A percentile compares a stretch with the other conserved stretches of the same genome.
Evolutionary conservation across 2,888 invertebrate genomes (phyloP).

Genomic region (Dastarcus helophoroides): DNA sequence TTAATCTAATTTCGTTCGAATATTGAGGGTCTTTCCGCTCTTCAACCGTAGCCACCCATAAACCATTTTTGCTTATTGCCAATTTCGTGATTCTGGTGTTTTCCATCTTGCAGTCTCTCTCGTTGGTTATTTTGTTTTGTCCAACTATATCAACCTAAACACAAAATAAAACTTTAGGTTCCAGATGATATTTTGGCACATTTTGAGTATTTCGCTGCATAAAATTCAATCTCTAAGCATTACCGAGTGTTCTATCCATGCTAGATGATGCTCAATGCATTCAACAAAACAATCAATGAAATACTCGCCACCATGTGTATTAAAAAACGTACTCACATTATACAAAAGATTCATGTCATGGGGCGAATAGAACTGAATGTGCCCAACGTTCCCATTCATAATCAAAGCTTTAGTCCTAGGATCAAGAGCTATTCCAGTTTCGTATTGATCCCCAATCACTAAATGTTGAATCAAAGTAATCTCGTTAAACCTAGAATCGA

Average conservation of each 20-base stretch:
- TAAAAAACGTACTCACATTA: slow-evolving; percentile 45
- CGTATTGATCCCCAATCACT: slow-evolving; percentile 48
- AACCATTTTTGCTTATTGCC: slow-evolving; percentile 52
- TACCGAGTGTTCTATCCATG: slow-evolving; percentile 5
- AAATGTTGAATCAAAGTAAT: slow-evolving; percentile 56
- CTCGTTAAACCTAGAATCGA: slow-evolving; percentile 42
- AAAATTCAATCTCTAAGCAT: too few relatives aligned
- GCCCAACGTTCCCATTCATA: slow-evolving; percentile 60
- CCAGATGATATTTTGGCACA: too few relatives aligned
- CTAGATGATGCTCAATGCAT: too few relatives aligned
- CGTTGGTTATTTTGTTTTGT: slow-evolving; percentile 57
- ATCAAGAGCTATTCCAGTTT: slow-evolving; percentile 47
- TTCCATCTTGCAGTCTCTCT: slow-evolving; percentile 45
- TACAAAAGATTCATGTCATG: slow-evolving; percentile 53
- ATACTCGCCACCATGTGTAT: too few relatives aligned
- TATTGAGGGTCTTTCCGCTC: slow-evolving; percentile 44
- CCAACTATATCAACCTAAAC: slow-evolving; percentile 57
- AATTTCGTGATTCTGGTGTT: slow-evolving; percentile 55
- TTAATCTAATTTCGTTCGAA: slow-evolving; percentile 51
- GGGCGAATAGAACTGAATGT: slow-evolving; percentile 63
- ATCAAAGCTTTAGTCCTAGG: slow-evolving; percentile 53
- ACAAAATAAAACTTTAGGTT: slow-evolving; percentile 6
- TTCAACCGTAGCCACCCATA: slow-evolving; percentile 66
- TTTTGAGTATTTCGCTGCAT: too few relatives aligned
- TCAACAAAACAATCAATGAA: too few relatives aligned